Percentiles rank a stretch among this genome's conserved stretches.
phyloP scores from a whole-genome alignment of 2,113 vertebrate species.

The Sardina pilchardus region DNA sequence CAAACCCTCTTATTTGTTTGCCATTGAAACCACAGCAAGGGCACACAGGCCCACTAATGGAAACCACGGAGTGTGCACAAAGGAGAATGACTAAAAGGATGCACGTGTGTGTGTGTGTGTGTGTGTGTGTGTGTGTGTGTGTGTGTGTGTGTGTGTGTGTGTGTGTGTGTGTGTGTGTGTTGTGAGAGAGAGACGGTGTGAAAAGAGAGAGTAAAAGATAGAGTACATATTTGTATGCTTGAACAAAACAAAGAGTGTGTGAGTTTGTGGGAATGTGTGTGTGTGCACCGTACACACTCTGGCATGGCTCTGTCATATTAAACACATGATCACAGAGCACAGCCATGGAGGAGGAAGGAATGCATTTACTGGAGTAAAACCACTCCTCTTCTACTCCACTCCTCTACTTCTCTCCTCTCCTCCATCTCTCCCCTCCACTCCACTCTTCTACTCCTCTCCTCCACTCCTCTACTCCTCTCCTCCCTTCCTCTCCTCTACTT shows the following conservation, averaged over 20 bases:
- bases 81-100: background rate
- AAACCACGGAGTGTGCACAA: background rate
- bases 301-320: too few relatives aligned
- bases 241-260: too few relatives aligned
- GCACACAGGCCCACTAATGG: slow-evolving; percentile 33
- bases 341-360: background rate
- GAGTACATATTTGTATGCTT: too few relatives aligned
- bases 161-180: background rate
- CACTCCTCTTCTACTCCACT: too few relatives aligned
- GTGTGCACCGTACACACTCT: background rate
- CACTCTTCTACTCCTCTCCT: too few relatives aligned
- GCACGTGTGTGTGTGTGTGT: background rate
- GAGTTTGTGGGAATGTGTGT: background rate
- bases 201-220: too few relatives aligned
- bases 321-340: background rate
- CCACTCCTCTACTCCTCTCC: too few relatives aligned
- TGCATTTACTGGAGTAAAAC: background rate
- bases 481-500: background rate
- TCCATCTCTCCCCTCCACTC: background rate
- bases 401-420: background rate
- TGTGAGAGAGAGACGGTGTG: too few relatives aligned
- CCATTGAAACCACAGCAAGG: slow-evolving; percentile 57
- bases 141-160: slow-evolving; percentile 11
- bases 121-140: slow-evolving; percentile 8
- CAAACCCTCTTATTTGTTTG: slow-evolving; percentile 57